Conservation (phyloP, 2,113 vertebrate genomes). For the Thryonomys swinderianus region DNA sequence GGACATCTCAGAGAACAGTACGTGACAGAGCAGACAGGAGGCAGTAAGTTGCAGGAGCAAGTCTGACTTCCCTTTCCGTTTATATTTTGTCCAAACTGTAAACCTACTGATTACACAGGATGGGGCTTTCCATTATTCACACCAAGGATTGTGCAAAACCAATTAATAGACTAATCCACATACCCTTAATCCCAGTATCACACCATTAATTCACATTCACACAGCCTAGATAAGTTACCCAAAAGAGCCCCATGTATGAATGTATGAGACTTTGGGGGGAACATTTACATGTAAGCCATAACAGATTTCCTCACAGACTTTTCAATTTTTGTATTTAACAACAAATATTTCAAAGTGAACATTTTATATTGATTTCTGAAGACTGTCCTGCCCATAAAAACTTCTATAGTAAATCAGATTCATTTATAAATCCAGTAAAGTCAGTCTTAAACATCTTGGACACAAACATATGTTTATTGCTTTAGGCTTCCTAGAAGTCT, state of each 20-base stretch:
- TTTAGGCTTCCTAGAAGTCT: not conserved
- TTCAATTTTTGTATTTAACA: not conserved
- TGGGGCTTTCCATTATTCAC: not conserved
- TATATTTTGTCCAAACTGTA: not conserved
- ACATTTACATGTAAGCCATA: not conserved
- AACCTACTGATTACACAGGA: not conserved
- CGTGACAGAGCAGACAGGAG: not conserved
- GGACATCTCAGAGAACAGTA: not conserved
- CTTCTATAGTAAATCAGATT: not conserved
- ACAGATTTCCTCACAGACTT: not conserved
- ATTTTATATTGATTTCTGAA: not conserved
- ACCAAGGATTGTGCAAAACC: not conserved
- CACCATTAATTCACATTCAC: not conserved
- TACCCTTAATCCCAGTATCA: not conserved
- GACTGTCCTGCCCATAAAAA: not conserved
- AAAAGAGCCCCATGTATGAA: not conserved
- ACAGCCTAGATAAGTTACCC: not conserved
- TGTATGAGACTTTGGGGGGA: not conserved
- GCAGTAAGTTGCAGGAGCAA: not conserved
- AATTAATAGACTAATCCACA: not conserved
- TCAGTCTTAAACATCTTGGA: not conserved
- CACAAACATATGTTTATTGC: not conserved
- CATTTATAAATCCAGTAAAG: not conserved
- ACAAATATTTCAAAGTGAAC: not conserved
- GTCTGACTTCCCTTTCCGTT: not conserved